A percentile compares a stretch with the other conserved stretches of the same genome.
Evolutionary conservation across 2,888 invertebrate species (phyloP).

Genomic region (Rhingia campestris): DNA sequence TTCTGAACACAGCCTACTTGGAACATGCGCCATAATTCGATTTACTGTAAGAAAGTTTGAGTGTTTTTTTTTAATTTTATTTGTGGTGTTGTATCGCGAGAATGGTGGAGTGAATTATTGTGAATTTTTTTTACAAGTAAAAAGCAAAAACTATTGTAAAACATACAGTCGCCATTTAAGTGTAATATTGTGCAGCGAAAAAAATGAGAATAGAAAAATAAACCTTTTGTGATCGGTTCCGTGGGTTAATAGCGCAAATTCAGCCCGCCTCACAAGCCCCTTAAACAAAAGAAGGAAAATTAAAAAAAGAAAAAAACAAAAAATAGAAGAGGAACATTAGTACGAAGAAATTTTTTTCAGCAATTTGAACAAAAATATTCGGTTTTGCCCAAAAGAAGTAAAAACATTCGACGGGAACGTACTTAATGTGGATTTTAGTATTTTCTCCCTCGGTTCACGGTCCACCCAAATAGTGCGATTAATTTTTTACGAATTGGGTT

Average conservation of each 20-base stretch:
- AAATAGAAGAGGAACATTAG: conserved; percentile 20
- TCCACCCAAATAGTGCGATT: conserved; percentile 49
- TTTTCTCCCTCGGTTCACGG: conserved; percentile 42
- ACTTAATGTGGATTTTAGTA: conserved; percentile 45
- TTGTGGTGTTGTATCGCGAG: conserved; percentile 73
- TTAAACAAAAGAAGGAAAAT: conserved; percentile 61
- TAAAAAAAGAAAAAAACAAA: conserved; percentile 26
- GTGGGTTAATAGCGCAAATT: conserved; percentile 39
- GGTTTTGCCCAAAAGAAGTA: conserved; percentile 23
- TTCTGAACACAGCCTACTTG: conserved; percentile 52
- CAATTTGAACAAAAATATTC: conserved; percentile 38
- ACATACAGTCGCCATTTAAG: conserved; percentile 55
- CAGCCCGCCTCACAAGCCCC: conserved; percentile 56
- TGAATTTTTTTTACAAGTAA: conserved; percentile 64
- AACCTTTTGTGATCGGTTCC: conserved; percentile 30
- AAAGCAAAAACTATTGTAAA: conserved; percentile 47
- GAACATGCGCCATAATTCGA: conserved; percentile 71
- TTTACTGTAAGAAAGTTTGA: conserved; percentile 69
- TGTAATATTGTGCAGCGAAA: conserved; percentile 39
- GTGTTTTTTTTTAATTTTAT: conserved; percentile 66
- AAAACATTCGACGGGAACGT: conserved; percentile 38
- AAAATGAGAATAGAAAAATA: conserved; percentile 22
- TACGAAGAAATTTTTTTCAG: conserved; percentile 16
- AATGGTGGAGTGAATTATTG: conserved; percentile 72
- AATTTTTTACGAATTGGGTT: conserved; percentile 41